Conservation (phyloP, 1,140 invertebrate genomes). For the Drosophila aff. region DNA sequence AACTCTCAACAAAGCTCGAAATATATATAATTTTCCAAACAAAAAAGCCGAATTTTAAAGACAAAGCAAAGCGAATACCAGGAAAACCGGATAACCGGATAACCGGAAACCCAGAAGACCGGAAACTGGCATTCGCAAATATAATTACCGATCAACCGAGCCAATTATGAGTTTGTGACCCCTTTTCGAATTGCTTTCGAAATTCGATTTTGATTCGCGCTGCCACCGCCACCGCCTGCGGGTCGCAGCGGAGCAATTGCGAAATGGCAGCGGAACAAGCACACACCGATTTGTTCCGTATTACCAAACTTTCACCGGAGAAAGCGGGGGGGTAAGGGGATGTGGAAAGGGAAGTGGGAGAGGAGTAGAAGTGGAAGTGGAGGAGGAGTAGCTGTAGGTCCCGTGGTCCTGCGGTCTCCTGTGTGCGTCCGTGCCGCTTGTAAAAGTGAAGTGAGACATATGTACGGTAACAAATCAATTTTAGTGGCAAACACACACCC, state of each 20-base stretch:
- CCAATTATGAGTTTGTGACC: conserved; percentile 42
- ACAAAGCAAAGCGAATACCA: background rate
- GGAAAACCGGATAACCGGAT: background rate
- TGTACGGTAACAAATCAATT: conserved; percentile 80
- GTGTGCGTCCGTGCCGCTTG: conserved; percentile 34
- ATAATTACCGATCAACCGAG: conserved; percentile 26
- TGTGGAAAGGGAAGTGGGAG: background rate
- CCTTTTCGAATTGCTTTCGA: conserved; percentile 7
- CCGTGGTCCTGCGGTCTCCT: conserved; percentile 8
- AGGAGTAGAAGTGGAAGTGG: background rate
- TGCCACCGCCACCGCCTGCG: background rate
- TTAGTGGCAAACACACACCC: conserved; percentile 53
- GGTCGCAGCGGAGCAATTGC: conserved; percentile 16
- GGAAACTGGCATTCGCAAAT: background rate
- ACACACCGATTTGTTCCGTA: conserved; percentile 74
- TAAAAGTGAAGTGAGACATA: conserved; percentile 69
- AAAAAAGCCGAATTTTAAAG: background rate
- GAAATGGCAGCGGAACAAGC: conserved; percentile 52
- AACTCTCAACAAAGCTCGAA: fast-evolving
- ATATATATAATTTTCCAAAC: background rate
- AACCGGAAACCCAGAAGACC: background rate
- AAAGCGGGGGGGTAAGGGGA: background rate
- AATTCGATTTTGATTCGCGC: conserved; percentile 2
- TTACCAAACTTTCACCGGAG: conserved; percentile 53
- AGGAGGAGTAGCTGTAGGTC: background rate